A percentile compares a stretch with the other conserved stretches of the same genome.
Conservation (phyloP, 1,140 invertebrate species). For the Zaprionus lachaisei region DNA sequence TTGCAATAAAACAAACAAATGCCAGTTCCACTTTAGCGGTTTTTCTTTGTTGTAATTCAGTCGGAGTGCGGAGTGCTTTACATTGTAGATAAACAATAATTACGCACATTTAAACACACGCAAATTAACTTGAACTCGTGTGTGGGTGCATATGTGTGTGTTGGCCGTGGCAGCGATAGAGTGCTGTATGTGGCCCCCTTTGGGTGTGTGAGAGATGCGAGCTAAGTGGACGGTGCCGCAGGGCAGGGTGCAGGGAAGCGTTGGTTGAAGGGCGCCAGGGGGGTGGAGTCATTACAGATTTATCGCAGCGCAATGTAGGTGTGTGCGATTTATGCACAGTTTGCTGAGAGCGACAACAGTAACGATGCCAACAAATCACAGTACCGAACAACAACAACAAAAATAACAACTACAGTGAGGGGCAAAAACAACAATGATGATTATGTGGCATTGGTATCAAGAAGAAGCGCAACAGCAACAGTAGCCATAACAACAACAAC, state of each 20-base stretch:
- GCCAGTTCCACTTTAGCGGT: constrained; percentile 9
- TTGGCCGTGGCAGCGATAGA: constrained; percentile 16
- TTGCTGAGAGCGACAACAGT: constrained; percentile 80
- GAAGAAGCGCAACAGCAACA: constrained; percentile 46
- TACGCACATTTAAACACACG: constrained; percentile 76
- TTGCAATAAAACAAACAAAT: constrained; percentile 8
- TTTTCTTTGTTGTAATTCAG: constrained; percentile 36
- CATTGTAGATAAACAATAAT: constrained; percentile 79
- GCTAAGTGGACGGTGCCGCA: background rate
- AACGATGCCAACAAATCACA: constrained; percentile 80
- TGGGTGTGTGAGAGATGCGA: background rate
- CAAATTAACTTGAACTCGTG: constrained; percentile 66
- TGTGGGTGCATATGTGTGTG: constrained; percentile 19
- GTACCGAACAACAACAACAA: constrained; percentile 40
- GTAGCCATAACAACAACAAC: constrained; percentile 21
- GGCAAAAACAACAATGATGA: constrained; percentile 51
- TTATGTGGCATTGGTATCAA: constrained; percentile 63
- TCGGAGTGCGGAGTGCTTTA: constrained; percentile 23
- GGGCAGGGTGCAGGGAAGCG: background rate
- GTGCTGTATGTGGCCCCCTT: background rate
- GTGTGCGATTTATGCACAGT: constrained; percentile 79
- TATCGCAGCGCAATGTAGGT: constrained; percentile 79
- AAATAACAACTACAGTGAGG: constrained; percentile 39
- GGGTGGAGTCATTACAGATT: constrained; percentile 70
- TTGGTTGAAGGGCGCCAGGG: background rate